Evolutionary conservation across 2,888 invertebrate species (phyloP).

Genomic region (Heliconius charithonia): DNA sequence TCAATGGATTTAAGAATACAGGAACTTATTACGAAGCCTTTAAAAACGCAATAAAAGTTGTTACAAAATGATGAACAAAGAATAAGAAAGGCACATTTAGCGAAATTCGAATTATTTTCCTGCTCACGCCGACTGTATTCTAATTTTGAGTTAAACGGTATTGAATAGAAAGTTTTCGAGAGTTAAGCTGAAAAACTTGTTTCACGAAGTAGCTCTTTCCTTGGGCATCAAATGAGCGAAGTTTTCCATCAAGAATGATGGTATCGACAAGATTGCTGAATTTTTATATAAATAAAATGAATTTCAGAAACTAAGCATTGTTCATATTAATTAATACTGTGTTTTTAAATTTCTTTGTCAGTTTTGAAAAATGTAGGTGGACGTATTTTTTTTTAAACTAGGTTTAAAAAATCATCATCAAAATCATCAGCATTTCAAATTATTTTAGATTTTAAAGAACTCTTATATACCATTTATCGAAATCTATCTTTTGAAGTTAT

Average conservation of each 20-base stretch:
- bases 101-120: constrained; percentile 38
- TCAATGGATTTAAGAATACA: neutral
- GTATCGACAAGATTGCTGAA: constrained; percentile 43
- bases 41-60: constrained; percentile 12
- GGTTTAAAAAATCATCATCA: too few species aligned
- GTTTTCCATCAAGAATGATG: constrained; percentile 53
- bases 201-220: constrained; percentile 56
- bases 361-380: neutral
- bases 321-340: neutral
- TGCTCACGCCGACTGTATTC: constrained; percentile 44
- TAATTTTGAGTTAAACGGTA: constrained; percentile 53
- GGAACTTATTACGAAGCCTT: constrained; percentile 1
- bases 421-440: too few species aligned
- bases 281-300: constrained; percentile 39
- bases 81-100: constrained; percentile 27
- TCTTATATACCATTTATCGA: too few species aligned
- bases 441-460: too few species aligned
- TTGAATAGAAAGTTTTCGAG: constrained; percentile 53
- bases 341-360: neutral
- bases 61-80: constrained; percentile 34
- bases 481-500: neutral
- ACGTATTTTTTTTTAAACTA: too few species aligned
- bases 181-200: constrained; percentile 58
- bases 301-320: neutral
- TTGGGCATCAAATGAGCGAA: constrained; percentile 58